Base-by-base conservation (phyloP, 1,140 invertebrate genomes). In the Diachasmimorpha longicaudata region DNA sequence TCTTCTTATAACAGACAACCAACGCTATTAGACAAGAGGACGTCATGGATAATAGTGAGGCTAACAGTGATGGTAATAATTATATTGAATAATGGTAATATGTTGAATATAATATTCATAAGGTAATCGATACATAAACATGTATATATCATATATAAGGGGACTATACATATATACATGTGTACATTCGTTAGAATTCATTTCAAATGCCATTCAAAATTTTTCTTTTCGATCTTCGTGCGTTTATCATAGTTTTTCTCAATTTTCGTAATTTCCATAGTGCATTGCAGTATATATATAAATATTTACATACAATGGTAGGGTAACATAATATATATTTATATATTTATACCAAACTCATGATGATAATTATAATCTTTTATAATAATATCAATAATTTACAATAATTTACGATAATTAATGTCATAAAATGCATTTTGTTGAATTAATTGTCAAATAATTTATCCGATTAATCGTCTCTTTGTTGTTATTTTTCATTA, bases 11-110 rank as follows among this genome's bases (percentile, higher is more conserved):
- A 83, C 78, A 84, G 79, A 85, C 81, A 85, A 85, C 82, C 81
- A 85, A 85, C 82, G 81, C 79, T 84, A 84, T 82, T 83, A 86
- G 85, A 86, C 80, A 84, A 83, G 83, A 85, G 82, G 81, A 85
- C 76, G 80, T 70, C 70, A 63, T 79, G 80, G 78, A 79, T 79
- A 82, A 81, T 83, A 85, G 75, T 81, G 79, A 81, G 71, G 55
- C 78, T 81, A 81, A 82, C 80, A 82, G 78, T 82, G 79, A 81
- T 81, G 66, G 39, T 67, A 70, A 74, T 75, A 77, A 80, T 82
- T 77, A 78, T 82, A 78, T 79, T 78, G 71, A 76, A 76, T 82
- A 81, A 79, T 79, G 79, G 79, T 80, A 77, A 80, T 79, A 76
- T 21, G 75, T 42, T 52, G 75, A 78, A 74, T 76, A 75, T 79